Base-by-base conservation (phyloP, 2,113 vertebrate genomes). In the Oncorhynchus keta region DNA sequence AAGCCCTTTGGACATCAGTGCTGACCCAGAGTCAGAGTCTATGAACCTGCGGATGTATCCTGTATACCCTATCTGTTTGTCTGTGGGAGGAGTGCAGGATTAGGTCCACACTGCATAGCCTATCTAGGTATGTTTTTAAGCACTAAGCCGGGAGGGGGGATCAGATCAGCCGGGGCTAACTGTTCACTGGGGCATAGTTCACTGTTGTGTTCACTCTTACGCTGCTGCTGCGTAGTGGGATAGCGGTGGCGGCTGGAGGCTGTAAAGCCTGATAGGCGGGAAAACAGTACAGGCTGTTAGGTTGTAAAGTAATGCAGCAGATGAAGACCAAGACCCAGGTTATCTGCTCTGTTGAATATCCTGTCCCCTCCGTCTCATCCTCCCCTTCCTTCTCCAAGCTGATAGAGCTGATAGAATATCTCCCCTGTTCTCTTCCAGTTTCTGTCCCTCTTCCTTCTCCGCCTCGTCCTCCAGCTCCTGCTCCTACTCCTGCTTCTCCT, bases 81-180 rank as follows among this genome's bases (percentile, higher is more conserved):
- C 76, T 51, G 16, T 39, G 28, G 69, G 57, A 57, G 79, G 73
- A 77, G 68, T 68, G 55, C 49, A 75, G 61, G 81, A 86, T 86
- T 82, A 81, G 75, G 26, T 70, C 72, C 72, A 20, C 49, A 72
- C 73, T 75, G 79, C 77, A 83, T 32, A 55, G n/a, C n/a, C n/a
- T n/a, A 7, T 87, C 78, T 74, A 81, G 74, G 81, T 86, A 73
- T 87, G 83, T 90, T 85, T 87, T 79, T 88, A 79, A 68, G 82
- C 76, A 75, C 77, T 85, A 82, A 89, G 76, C 83, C 78, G 83
- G 80, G 76, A 73, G 73, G 72, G 83, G 81, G 24, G 82, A 88
- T 90, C 84, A 88, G 85, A 91, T 90, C 84, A 90, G 83, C 78
- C 32, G 49, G 79, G 77, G 84, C 83, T 83, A 84, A 73, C 81